Conservation (phyloP, 2,113 vertebrate species). For the Bambusicola thoracicus region DNA sequence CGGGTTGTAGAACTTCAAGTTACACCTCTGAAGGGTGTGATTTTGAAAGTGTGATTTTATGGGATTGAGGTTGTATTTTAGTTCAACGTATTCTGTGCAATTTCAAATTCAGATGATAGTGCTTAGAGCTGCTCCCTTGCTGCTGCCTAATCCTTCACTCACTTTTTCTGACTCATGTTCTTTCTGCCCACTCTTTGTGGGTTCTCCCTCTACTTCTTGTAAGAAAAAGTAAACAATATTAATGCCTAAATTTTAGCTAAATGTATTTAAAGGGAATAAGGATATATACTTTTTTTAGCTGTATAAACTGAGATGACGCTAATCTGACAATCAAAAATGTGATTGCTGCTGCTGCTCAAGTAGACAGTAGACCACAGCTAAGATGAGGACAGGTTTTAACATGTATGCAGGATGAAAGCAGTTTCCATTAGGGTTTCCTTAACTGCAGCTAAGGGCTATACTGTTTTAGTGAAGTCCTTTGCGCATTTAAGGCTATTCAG, state of each 20-base stretch:
- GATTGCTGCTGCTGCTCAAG: not conserved
- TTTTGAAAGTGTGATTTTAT: not conserved
- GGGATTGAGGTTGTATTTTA: not conserved
- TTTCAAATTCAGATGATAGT: not conserved
- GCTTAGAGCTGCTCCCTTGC: not conserved
- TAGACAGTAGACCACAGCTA: not conserved
- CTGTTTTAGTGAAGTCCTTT: not conserved
- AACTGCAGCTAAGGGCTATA: not conserved
- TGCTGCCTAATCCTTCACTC: not conserved
- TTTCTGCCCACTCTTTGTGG: not conserved
- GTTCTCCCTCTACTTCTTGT: not conserved
- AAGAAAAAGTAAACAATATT: not conserved
- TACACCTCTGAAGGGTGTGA: not conserved
- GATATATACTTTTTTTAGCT: not conserved
- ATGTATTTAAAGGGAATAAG: not conserved
- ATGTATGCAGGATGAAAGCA: not conserved
- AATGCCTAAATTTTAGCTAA: not conserved
- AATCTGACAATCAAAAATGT: not conserved
- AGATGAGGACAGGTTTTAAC: not conserved
- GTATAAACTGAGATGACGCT: not conserved
- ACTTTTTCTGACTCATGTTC: not conserved
- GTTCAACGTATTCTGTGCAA: not conserved
- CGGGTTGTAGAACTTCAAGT: not conserved
- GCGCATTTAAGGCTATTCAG: not conserved
- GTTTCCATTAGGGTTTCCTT: not conserved